Evolutionary conservation across 2,113 vertebrate genomes (phyloP).

Genomic region (Brachyhypopomus gauderio): DNA sequence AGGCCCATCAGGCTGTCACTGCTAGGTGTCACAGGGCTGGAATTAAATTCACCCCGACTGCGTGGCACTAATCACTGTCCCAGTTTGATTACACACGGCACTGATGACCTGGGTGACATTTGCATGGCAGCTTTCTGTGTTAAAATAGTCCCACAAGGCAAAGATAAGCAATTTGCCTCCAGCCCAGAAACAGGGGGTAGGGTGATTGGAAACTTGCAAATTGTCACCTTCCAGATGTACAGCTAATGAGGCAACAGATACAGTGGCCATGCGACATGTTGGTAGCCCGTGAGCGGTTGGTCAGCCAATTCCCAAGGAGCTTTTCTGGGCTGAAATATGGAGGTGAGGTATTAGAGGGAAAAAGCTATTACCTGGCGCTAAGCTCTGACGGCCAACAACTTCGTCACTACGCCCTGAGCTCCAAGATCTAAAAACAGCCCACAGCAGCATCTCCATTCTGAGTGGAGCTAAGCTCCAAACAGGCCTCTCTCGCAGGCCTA

Average conservation of each 20-base stretch:
- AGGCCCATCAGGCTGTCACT: slow-evolving; percentile 36
- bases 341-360: slow-evolving; percentile 49
- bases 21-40: slow-evolving; percentile 41
- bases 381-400: slow-evolving; percentile 48
- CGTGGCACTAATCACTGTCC: slow-evolving; percentile 41
- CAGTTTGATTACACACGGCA: slow-evolving; percentile 45
- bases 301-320: slow-evolving; percentile 32
- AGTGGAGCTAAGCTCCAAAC: slow-evolving; percentile 23
- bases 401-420: slow-evolving; percentile 49
- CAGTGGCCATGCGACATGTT: slow-evolving; percentile 47
- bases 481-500: slow-evolving; percentile 36
- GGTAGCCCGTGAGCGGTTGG: slow-evolving; percentile 20
- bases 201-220: slow-evolving; percentile 3
- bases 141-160: slow-evolving; percentile 31
- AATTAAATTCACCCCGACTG: slow-evolving; percentile 50
- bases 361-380: slow-evolving; percentile 58
- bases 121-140: slow-evolving; percentile 30
- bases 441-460: neutral
- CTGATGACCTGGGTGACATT: slow-evolving; percentile 34
- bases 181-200: slow-evolving; percentile 6
- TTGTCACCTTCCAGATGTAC: slow-evolving; percentile 32
- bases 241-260: slow-evolving; percentile 41
- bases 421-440: slow-evolving; percentile 45
- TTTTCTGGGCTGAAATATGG: slow-evolving; percentile 49
- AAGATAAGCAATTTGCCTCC: slow-evolving; percentile 31